phyloP scores from a whole-genome alignment of 2,888 invertebrate species.

The Hyppa rectilinea region DNA sequence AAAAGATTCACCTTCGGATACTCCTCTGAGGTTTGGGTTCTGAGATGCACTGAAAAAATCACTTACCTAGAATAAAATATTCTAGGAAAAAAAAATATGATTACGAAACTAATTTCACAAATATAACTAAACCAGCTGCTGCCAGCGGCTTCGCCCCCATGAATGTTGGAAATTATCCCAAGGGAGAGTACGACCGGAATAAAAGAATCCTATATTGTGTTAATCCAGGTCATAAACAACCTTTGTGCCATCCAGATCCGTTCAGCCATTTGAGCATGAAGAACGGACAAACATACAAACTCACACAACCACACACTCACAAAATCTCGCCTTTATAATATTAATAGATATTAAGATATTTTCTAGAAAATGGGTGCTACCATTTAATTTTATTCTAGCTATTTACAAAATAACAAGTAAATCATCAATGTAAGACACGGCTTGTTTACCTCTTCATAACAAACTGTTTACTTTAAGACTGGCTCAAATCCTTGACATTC shows the following conservation, averaged over 20 bases:
- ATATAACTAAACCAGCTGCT: no score
- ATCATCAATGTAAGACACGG: not conserved
- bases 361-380: not conserved
- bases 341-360: not conserved
- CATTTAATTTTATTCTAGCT: not conserved
- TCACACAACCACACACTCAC: no score
- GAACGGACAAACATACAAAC: no score
- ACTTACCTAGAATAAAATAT: not conserved
- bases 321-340: no score
- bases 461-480: slow-evolving; percentile 37
- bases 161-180: no score
- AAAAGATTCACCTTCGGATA: not conserved
- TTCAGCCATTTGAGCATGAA: no score
- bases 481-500: slow-evolving; percentile 22
- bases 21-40: not conserved
- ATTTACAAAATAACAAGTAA: slow-evolving; percentile 22
- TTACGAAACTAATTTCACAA: not conserved
- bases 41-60: not conserved
- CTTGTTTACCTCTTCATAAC: slow-evolving; percentile 25
- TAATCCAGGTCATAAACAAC: no score
- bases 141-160: no score
- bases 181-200: no score
- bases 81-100: not conserved
- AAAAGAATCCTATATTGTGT: no score
- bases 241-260: no score